phyloP scores from a whole-genome alignment of 2,113 vertebrate genomes.

The Nycticryphes semicollaris region DNA sequence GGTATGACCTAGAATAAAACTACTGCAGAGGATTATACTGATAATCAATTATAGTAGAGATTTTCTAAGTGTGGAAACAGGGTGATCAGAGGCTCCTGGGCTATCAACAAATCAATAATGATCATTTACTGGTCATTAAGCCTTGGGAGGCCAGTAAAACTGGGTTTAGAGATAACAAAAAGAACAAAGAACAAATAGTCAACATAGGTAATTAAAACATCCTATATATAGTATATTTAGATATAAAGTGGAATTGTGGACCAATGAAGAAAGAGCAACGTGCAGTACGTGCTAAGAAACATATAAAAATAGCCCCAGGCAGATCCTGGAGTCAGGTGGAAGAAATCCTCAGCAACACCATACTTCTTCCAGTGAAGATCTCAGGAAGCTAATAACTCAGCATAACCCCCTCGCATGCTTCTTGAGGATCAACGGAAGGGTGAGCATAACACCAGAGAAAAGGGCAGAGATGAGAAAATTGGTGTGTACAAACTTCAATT shows the following conservation, averaged over 20 bases:
- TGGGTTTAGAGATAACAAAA: conserved; percentile 24
- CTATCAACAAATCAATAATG: not conserved
- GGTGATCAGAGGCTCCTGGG: not conserved
- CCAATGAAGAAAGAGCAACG: not conserved
- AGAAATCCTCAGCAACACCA: not conserved
- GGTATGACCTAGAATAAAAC: not conserved
- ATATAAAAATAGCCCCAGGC: conserved; percentile 27
- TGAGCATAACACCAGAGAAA: not conserved
- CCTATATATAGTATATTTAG: not conserved
- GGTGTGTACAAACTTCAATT: not conserved
- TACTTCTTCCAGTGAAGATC: not conserved
- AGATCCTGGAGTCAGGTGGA: not conserved
- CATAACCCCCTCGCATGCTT: not conserved
- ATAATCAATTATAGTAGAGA: not conserved
- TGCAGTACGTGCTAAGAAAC: conserved; percentile 26
- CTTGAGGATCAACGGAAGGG: not conserved
- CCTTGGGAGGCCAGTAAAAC: not conserved
- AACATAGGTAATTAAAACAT: not conserved
- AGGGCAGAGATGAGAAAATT: not conserved
- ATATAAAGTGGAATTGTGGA: not conserved
- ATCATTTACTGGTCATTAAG: not conserved
- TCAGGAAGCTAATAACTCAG: fast-evolving
- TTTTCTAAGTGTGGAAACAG: not conserved
- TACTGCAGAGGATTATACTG: not conserved
- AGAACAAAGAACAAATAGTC: conserved; percentile 40